Percentiles rank a stretch among this genome's conserved stretches.
phyloP scores from a whole-genome alignment of 2,888 invertebrate genomes.

The Drosophila dives region DNA sequence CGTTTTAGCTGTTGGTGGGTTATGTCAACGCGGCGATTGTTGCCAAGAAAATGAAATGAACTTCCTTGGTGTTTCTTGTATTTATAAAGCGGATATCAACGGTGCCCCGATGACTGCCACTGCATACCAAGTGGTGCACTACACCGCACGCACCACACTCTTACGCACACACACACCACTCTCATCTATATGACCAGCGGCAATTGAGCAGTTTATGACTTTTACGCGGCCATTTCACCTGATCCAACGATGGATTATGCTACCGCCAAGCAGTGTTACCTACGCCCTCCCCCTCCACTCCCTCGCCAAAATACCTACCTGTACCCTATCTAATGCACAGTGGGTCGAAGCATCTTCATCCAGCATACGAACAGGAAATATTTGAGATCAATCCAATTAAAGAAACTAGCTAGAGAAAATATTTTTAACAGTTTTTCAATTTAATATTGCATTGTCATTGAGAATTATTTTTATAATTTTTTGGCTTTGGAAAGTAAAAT shows the following conservation, averaged over 20 bases:
- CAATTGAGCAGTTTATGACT: constrained; percentile 69
- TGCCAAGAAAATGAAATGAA: constrained; percentile 82
- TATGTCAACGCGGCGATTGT: constrained; percentile 77
- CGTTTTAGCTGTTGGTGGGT: constrained; percentile 34
- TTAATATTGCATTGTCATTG: no score
- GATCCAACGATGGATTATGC: constrained; percentile 56
- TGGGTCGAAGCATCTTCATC: constrained; percentile 4
- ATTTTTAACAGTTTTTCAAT: background rate
- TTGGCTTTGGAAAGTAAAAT: no score
- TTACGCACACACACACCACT: background rate
- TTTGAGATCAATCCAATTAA: background rate
- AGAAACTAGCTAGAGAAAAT: background rate
- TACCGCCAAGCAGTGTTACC: constrained; percentile 6
- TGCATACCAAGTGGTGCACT: constrained; percentile 62
- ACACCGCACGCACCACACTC: constrained; percentile 7
- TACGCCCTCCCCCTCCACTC: background rate
- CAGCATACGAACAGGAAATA: background rate
- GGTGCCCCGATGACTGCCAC: constrained; percentile 30
- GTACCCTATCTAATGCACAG: constrained; percentile 17
- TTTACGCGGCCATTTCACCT: constrained; percentile 74
- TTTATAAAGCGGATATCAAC: constrained; percentile 83
- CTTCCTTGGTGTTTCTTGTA: constrained; percentile 83
- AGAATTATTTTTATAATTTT: no score
- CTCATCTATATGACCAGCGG: constrained; percentile 44
- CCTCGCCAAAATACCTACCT: background rate